Evolutionary conservation across 2,797 vertebrate species (phyloP).

Genomic region (Poecilia velifera): DNA sequence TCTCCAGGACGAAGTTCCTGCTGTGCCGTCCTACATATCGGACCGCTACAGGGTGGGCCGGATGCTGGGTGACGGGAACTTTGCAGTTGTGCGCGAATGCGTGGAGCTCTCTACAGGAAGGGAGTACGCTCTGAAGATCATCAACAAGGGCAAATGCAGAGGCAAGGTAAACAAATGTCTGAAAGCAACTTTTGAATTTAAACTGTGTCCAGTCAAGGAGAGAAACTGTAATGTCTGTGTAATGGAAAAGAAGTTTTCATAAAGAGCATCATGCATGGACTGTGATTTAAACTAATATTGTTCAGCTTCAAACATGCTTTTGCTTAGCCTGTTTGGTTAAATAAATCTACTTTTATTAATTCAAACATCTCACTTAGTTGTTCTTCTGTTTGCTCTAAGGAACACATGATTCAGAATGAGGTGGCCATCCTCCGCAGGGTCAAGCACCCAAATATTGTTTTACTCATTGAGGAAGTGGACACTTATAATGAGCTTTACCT

Average conservation of each 20-base stretch:
- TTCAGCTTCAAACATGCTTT: neutral
- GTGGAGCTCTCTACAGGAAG: constrained; percentile 93
- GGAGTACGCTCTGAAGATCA: constrained; percentile 97
- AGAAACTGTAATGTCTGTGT: neutral
- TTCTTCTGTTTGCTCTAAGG: constrained; percentile 71
- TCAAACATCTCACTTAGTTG: neutral
- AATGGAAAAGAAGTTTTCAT: neutral
- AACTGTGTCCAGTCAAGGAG: neutral
- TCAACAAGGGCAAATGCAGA: constrained; percentile 99
- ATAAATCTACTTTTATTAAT: neutral
- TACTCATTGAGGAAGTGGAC: constrained; percentile 98
- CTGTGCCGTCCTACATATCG: constrained; percentile 91
- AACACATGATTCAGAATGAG: constrained; percentile 99
- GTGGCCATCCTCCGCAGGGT: constrained; percentile 96
- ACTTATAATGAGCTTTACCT: constrained; percentile 95
- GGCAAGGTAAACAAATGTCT: constrained; percentile 87
- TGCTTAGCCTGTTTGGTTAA: neutral
- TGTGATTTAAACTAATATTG: neutral
- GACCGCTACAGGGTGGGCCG: constrained; percentile 95
- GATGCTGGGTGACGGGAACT: constrained; percentile 97
- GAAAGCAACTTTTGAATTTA: neutral
- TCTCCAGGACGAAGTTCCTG: constrained; percentile 88
- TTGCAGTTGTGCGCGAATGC: constrained; percentile 95
- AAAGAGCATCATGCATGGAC: neutral
- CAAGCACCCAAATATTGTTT: constrained; percentile 97